Percentiles rank a stretch among this genome's conserved stretches.
phyloP scores from a whole-genome alignment of 2,113 vertebrate species.

The Lethenteron reissneri region DNA sequence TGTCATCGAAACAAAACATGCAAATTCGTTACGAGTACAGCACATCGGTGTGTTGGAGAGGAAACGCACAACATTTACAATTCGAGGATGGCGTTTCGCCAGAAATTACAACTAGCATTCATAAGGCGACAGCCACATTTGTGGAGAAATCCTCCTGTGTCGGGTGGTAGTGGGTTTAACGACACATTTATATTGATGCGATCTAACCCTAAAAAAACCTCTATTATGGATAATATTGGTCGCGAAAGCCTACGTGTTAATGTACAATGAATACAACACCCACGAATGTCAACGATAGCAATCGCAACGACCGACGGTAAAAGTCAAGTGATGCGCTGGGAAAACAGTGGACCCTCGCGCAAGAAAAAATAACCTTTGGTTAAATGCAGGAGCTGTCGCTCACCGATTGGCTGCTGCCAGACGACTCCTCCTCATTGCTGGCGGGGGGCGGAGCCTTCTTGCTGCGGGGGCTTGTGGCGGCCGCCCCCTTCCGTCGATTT shows the following conservation, averaged over 20 bases:
- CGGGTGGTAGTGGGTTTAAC: too few relatives aligned
- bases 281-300: neutral
- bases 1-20: too few relatives aligned
- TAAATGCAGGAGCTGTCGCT: slow-evolving; percentile 11
- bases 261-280: neutral
- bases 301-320: neutral
- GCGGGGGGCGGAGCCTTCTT: slow-evolving; percentile 42
- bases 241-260: neutral
- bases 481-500: slow-evolving; percentile 50
- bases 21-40: too few relatives aligned
- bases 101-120: too few relatives aligned
- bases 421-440: slow-evolving; percentile 60
- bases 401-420: slow-evolving; percentile 60
- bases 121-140: too few relatives aligned
- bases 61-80: too few relatives aligned
- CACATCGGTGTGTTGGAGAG: too few relatives aligned
- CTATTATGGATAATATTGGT: neutral
- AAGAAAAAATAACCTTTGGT: neutral
- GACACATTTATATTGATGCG: too few relatives aligned
- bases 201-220: neutral
- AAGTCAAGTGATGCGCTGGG: neutral
- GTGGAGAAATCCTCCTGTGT: too few relatives aligned
- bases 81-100: too few relatives aligned
- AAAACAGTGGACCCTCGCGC: neutral
- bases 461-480: slow-evolving; percentile 49